Evolutionary conservation across 2,888 invertebrate genomes (phyloP).

Genomic region (Thymelicus lineola): DNA sequence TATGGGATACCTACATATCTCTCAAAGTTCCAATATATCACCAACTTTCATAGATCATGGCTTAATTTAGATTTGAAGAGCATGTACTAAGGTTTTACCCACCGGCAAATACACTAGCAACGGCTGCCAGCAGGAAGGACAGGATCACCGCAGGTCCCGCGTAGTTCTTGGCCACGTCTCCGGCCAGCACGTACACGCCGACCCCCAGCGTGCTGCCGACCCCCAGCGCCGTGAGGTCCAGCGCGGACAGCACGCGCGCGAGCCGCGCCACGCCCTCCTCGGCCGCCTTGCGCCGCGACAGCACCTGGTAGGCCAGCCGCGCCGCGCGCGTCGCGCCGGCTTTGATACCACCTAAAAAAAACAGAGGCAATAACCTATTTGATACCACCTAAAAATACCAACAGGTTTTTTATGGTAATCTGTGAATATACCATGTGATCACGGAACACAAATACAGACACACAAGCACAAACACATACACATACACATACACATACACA

Average conservation of each 20-base stretch:
- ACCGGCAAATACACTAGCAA: constrained; percentile 96
- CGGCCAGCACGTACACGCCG: constrained; percentile 95
- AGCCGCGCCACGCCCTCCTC: constrained; percentile 81
- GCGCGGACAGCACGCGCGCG: constrained; percentile 90
- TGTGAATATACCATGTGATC: no score
- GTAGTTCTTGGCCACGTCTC: constrained; percentile 91
- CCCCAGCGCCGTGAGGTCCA: constrained; percentile 93
- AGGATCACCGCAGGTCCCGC: constrained; percentile 95
- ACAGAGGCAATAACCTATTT: constrained; percentile 36
- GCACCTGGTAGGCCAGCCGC: constrained; percentile 65
- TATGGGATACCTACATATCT: no score
- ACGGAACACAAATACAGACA: no score
- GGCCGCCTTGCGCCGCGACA: constrained; percentile 76
- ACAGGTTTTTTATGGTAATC: no score
- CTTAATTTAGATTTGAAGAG: no score
- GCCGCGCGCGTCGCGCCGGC: constrained; percentile 68
- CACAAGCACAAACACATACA: no score
- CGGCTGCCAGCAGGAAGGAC: constrained; percentile 94
- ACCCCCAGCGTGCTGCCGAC: constrained; percentile 94
- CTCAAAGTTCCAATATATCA: no score
- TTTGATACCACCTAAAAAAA: constrained; percentile 67
- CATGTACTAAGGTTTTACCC: constrained; percentile 47
- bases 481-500: no score
- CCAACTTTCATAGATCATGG: no score
- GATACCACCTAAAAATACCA: constrained; percentile 62